A percentile compares a stretch with the other conserved stretches of the same genome.
These are phyloP conservation scores for Nymphicus hollandicus DNA, from an alignment of 2,113 vertebrate genomes.

Conservation along the genomic window DNA sequence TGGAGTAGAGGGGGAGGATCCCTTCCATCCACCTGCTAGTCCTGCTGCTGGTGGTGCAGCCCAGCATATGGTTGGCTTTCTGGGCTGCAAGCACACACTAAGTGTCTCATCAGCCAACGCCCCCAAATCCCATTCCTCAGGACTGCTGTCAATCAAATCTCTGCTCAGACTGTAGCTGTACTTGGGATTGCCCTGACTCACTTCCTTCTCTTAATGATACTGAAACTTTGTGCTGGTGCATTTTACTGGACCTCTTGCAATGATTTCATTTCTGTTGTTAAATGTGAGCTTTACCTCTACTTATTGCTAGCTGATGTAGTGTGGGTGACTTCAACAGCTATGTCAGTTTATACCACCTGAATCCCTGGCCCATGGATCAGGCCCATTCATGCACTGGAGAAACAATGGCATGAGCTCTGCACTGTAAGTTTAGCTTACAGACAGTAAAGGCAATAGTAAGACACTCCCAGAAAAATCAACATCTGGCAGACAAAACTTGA, in stretches of 20 bases:
- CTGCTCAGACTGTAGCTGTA: neutral
- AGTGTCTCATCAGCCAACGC: neutral
- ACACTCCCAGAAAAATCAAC: neutral
- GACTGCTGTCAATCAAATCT: neutral
- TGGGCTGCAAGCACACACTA: neutral
- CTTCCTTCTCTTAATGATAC: neutral
- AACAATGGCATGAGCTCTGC: fast-evolving
- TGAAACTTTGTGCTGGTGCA: neutral
- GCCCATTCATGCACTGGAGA: no score
- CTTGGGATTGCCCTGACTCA: neutral
- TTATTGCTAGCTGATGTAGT: neutral
- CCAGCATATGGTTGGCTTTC: neutral
- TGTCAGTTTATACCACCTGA: neutral
- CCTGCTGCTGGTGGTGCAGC: neutral
- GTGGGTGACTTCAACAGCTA: neutral
- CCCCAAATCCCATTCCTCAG: neutral
- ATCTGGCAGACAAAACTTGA: neutral
- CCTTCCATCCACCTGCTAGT: neutral
- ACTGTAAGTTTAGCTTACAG: neutral
- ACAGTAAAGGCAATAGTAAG: neutral
- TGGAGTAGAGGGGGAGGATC: neutral
- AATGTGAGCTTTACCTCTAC: fast-evolving
- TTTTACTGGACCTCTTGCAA: neutral
- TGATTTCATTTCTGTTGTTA: neutral
- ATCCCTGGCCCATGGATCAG: neutral